Evolutionary conservation across 1,140 invertebrate genomes (phyloP).

Genomic region (Pseudomyrmex cubaensis): DNA sequence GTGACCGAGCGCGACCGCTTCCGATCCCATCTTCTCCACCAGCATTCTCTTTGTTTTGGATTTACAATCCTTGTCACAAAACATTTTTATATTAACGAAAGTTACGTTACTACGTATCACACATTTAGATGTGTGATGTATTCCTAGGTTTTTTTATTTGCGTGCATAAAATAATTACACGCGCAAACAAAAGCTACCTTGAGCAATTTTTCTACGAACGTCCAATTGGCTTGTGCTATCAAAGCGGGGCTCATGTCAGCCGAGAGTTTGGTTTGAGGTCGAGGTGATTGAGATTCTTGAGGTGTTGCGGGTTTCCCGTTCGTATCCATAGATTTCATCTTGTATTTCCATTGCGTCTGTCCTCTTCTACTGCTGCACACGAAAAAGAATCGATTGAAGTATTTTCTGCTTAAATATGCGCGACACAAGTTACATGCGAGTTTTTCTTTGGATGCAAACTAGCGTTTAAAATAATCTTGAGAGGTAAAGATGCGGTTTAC

Average conservation of each 20-base stretch:
- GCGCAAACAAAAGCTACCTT: constrained; percentile 88
- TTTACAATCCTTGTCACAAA: constrained; percentile 91
- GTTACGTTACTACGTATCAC: no score
- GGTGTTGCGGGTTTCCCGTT: constrained; percentile 80
- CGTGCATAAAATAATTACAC: no score
- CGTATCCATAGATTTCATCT: constrained; percentile 83
- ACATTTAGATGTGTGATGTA: no score
- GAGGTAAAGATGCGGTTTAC: neutral
- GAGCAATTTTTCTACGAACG: constrained; percentile 98
- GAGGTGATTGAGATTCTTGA: constrained; percentile 83
- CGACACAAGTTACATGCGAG: neutral
- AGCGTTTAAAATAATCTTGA: neutral
- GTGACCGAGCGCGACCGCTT: constrained; percentile 94
- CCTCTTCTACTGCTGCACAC: constrained; percentile 80
- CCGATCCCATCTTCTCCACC: constrained; percentile 98
- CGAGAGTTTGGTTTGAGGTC: constrained; percentile 84
- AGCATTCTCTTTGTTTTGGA: constrained; percentile 98
- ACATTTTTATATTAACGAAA: constrained; percentile 10
- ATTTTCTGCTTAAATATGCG: no score
- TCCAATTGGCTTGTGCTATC: constrained; percentile 99
- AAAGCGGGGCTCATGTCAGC: constrained; percentile 91
- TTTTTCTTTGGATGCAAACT: neutral
- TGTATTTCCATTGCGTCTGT: constrained; percentile 84
- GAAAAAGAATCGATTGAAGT: neutral
- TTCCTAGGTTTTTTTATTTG: no score